Base-by-base conservation (phyloP, 2,113 vertebrate genomes). In the Clinocottus analis region DNA sequence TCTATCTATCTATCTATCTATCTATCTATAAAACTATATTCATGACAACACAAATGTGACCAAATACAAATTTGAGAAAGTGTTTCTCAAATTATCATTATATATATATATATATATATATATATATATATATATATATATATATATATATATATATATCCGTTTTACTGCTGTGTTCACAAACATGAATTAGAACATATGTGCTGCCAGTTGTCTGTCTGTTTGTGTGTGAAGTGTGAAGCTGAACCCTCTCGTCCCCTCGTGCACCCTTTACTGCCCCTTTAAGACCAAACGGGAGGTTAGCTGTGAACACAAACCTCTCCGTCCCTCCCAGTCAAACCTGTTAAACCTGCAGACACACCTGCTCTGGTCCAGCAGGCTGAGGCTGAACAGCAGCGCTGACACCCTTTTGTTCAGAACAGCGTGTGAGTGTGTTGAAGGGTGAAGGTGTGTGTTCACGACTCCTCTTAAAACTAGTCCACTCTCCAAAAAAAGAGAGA, bases 311-410 rank as follows among this genome's bases (percentile, higher is more conserved):
- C 17, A 19, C 41, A 35, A 58, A 5, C 2, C 1, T 5, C 12
- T 13, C 14, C 0, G 1, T 13, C 23, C 47, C 29, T 4, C 65
- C 43, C 21, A 4, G 60, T 31, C 55, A 77, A 90, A 93, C 92
- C 67, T 37, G 92, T 86, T 77, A 47, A 76, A 91, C 92, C 83
- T 51, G 92, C 17, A 35, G 51, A 67, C 90, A 84, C 90, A n/a
- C 91, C 90, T 16, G 25, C 56, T 29, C 21, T 31, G 23, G 5
- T 74, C 23, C 14, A 41, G 69, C 31, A 19, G 77, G 58, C 74
- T 1, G 33, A 16, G 39, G 7, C 31, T 75, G 19, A 75, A 72
- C 68, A 58, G 7, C 35, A 5, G 47, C 7, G 14, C 33, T 5
- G 3, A 33, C 61, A 17, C 39, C 49, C 31, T 11, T 51, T 35